Base-by-base conservation (phyloP, 2,113 vertebrate species). In the Clupea harengus region DNA sequence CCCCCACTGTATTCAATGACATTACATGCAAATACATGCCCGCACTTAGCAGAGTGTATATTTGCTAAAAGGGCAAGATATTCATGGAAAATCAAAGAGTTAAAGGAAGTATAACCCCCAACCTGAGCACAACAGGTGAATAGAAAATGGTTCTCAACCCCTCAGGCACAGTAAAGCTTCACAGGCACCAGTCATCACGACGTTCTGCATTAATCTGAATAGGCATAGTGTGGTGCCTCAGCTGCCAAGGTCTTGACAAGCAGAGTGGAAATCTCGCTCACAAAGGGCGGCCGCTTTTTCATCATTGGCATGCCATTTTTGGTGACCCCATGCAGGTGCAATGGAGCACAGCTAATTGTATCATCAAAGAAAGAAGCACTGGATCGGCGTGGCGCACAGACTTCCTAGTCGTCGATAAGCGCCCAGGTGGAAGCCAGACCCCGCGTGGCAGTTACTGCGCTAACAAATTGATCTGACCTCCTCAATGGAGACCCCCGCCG, bases 401-500 rank as follows among this genome's bases (percentile, higher is more conserved):
- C 25, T 44, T 78, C 54, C 54, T 18, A 22, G 54, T 60, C 54
- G 18, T 6, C 54, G 20, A 18, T 3, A 6, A 60, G 32, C 13
- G 72, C 72, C 25, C 72, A 39, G 28, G 72, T 32, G 72, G 28
- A 78, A 17, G 72, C 72, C 25, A 80, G 60, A 82, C 54, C 39
- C 32, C 6, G 86, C 87, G 80, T 72, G 64, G 82, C 45, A 83
- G 86, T 64, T 87, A 84, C 86, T 81, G 81, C 82, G 15, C 83
- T 82, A 85, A 89, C 88, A 89, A 89, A 89, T 86, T 84, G 88
- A 90, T 89, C 87, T 90, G 89, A 90, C 91, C 91, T 90, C 88
- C 87, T 82, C 52, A 50, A 83, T 88, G 15, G 84, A 88, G 81
- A 87, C 84, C 46, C 60, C 50, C 87, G 25, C 82, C 81, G 83